These are phyloP conservation scores for Hipparchia semele DNA, from an alignment of 2,888 invertebrate species.

Conservation along the genomic window DNA sequence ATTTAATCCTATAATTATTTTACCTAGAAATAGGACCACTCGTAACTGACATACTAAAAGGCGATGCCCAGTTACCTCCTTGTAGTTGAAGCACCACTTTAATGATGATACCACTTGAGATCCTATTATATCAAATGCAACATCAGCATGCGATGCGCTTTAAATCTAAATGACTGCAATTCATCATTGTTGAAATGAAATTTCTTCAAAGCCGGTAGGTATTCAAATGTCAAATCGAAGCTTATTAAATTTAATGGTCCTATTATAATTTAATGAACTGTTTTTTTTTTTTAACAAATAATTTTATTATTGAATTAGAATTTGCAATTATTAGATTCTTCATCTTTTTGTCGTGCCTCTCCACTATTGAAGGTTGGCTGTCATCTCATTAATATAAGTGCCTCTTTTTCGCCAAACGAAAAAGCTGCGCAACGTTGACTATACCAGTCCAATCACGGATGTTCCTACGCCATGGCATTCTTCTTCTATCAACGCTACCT, in stretches of 20 bases:
- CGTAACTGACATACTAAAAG: neutral
- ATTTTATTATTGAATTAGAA: neutral
- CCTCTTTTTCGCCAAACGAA: too few relatives aligned
- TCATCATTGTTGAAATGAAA: constrained; percentile 34
- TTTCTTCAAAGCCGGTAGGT: constrained; percentile 27
- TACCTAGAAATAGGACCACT: neutral
- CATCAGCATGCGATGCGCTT: constrained; percentile 31
- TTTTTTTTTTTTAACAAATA: constrained; percentile 6
- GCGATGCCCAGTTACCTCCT: constrained; percentile 3
- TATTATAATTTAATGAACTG: constrained; percentile 1
- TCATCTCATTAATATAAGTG: too few relatives aligned
- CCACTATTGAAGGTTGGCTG: too few relatives aligned
- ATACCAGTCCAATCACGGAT: too few relatives aligned
- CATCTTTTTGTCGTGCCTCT: too few relatives aligned
- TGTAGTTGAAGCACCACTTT: constrained; percentile 21
- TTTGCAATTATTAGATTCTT: neutral
- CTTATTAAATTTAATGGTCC: constrained; percentile 17
- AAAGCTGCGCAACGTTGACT: too few relatives aligned
- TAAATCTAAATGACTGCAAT: constrained; percentile 30
- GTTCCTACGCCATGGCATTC: too few relatives aligned
- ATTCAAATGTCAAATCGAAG: constrained; percentile 33
- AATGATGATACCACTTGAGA: constrained; percentile 28
- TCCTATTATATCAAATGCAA: constrained; percentile 31
- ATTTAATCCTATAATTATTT: neutral
- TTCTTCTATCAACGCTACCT: too few relatives aligned